phyloP scores from a whole-genome alignment of 2,888 invertebrate species.

The Mesodorylaimus sp. region DNA sequence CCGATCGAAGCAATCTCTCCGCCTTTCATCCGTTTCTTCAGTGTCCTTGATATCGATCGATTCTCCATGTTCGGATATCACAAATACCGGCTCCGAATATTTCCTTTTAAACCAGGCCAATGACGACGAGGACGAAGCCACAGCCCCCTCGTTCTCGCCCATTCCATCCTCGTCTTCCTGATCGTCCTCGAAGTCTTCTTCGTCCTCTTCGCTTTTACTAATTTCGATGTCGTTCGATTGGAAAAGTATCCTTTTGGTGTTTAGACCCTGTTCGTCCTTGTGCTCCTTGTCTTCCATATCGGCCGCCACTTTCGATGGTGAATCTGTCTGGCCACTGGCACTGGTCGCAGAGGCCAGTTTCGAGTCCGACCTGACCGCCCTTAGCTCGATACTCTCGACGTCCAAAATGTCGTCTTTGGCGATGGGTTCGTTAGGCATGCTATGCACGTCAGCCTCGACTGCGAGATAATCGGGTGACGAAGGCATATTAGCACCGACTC shows the following conservation, averaged over 20 bases:
- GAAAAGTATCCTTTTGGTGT: background rate
- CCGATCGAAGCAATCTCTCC: background rate
- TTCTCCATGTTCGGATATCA: background rate
- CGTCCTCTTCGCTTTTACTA: background rate
- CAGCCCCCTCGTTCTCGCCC: background rate
- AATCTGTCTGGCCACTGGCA: too few species aligned
- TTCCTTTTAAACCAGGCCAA: background rate
- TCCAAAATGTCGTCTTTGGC: too few species aligned
- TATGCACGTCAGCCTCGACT: background rate
- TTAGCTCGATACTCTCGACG: too few species aligned
- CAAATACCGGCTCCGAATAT: constrained; percentile 1
- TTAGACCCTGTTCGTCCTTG: background rate
- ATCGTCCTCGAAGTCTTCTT: constrained; percentile 1
- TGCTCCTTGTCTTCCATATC: background rate
- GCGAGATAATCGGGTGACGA: background rate
- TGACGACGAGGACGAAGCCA: background rate
- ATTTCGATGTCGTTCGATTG: background rate
- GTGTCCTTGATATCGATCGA: background rate
- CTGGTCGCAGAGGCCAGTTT: background rate
- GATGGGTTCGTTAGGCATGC: constrained; percentile 6
- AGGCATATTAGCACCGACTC: background rate
- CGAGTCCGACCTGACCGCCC: too few species aligned
- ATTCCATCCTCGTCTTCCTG: background rate
- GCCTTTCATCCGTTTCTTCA: background rate
- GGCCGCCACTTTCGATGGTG: background rate